Conservation (phyloP, 2,888 invertebrate genomes). For the Actias luna region DNA sequence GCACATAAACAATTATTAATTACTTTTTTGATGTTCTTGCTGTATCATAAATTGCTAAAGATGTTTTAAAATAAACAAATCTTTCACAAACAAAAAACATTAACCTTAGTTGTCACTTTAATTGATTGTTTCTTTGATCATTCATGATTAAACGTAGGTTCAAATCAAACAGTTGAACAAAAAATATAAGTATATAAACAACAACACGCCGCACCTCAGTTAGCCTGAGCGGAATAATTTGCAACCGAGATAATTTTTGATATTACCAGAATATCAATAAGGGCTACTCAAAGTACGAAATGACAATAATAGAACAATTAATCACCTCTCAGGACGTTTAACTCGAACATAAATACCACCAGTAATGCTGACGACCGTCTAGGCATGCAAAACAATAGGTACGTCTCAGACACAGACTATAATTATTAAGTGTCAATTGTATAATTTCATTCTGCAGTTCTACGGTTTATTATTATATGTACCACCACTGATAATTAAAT, state of each 20-base stretch:
- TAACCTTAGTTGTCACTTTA: constrained; percentile 46
- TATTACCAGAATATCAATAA: constrained; percentile 13
- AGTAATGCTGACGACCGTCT: constrained; percentile 10
- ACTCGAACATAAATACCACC: constrained; percentile 8
- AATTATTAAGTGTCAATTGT: constrained; percentile 4
- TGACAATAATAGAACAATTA: constrained; percentile 18
- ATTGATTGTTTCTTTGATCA: constrained; percentile 61
- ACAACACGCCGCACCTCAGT: constrained; percentile 47
- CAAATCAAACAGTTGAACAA: constrained; percentile 67
- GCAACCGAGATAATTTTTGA: not conserved
- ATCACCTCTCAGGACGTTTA: constrained; percentile 4
- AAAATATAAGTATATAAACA: constrained; percentile 55
- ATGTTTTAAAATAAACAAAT: constrained; percentile 4
- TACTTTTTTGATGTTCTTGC: not conserved
- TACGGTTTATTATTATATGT: constrained; percentile 13
- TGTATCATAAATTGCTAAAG: not conserved
- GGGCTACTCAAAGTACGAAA: constrained; percentile 29
- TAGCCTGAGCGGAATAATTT: no score
- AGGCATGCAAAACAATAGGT: constrained; percentile 9
- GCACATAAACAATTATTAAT: not conserved
- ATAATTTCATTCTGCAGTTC: constrained; percentile 4
- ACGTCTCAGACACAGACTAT: not conserved
- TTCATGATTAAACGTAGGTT: constrained; percentile 57
- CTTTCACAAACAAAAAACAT: constrained; percentile 9
- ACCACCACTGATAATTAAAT: constrained; percentile 13